Base-by-base conservation (phyloP, 2,888 invertebrate genomes). In the Strigamia transsilvanica region DNA sequence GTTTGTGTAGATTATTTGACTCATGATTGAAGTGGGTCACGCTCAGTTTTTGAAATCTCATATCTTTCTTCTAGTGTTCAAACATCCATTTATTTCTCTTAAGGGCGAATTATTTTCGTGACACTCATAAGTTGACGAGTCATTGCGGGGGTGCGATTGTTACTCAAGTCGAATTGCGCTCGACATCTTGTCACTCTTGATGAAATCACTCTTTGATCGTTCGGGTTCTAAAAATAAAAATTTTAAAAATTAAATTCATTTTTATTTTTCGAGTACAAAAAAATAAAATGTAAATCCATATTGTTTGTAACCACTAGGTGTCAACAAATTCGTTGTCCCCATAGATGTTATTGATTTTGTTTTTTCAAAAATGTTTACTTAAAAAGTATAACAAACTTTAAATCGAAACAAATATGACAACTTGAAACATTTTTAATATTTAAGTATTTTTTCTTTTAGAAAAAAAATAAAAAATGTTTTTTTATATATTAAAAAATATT, bases 111-210 rank as follows among this genome's bases (percentile, higher is more conserved):
- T 38, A 38, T 38, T 38, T 38, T 56, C 9, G 56, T n/a, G 56
- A 18, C 56, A 56, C n/a, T 56, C 18, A 18, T 9, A n/a, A 56
- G 56, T 56, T 56, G 18, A 56, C 56, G 56, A 56, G 56, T 56
- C 56, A 56, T 56, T 56, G n/a, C n/a, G 56, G 18, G 56, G 18
- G 56, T 18, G 21, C 21, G 56, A 56, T 56, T 56, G 56, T 56
- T 56, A 15, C 56, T 56, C 56, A 18, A 56, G 56, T 56, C 56
- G 21, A 56, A 56, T 56, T 56, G 56, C 21, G 56, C n/a, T 15
- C 56, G 56, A 56, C 56, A 56, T 18, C 56, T 56, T 56, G 56
- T 56, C 56, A 56, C 18, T 56, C 56, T 56, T 56, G 56, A 56
- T 56, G 56, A 56, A 56, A 56, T 56, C 56, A 56, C 18, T 9